A percentile compares a stretch with the other conserved stretches of the same genome.
Conservation (phyloP, 1,140 invertebrate species). For the Brevipalpus yothersi region DNA sequence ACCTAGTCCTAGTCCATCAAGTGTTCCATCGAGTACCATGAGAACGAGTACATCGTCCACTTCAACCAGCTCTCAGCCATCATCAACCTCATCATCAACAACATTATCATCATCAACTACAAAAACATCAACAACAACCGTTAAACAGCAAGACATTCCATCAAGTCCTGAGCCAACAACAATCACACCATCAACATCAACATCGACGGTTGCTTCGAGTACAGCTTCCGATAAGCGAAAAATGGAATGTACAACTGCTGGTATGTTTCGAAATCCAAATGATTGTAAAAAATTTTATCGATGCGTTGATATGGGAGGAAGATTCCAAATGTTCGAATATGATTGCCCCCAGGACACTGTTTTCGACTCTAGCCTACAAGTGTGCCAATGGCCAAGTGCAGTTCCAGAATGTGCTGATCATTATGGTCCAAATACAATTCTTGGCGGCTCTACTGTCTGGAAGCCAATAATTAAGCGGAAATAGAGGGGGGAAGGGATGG, state of each 20-base stretch:
- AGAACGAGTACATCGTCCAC: background rate
- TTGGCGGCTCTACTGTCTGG: background rate
- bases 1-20: background rate
- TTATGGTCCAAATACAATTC: background rate
- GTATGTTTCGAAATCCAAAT: slow-evolving; percentile 7
- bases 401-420: slow-evolving; percentile 4
- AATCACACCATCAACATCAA: background rate
- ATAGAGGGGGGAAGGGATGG: no score
- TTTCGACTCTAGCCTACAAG: slow-evolving; percentile 2
- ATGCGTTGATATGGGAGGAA: slow-evolving; percentile 5
- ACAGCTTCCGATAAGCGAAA: background rate
- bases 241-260: background rate
- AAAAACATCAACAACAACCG: background rate
- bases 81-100: background rate
- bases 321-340: slow-evolving; percentile 2
- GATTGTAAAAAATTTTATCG: slow-evolving; percentile 9
- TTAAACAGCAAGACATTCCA: background rate
- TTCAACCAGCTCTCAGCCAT: background rate
- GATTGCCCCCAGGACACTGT: slow-evolving; percentile 8
- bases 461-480: no score
- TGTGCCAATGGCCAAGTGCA: slow-evolving; percentile 7
- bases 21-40: background rate
- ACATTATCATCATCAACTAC: background rate
- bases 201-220: background rate
- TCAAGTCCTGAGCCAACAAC: background rate